phyloP scores from a whole-genome alignment of 1,140 invertebrate species.

The Saxidomus purpurata region DNA sequence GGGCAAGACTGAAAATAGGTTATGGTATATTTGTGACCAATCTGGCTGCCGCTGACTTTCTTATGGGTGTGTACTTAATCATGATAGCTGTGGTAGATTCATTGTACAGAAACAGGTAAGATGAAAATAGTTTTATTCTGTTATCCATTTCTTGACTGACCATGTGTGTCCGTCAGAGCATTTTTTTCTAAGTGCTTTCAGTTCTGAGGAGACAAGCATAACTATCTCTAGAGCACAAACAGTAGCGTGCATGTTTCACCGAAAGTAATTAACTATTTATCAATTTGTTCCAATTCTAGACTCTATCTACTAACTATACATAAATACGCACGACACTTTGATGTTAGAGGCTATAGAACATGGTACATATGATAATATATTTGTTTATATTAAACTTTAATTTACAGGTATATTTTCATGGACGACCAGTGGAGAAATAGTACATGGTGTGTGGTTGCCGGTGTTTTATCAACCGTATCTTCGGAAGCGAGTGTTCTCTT shows the following conservation, averaged over 20 bases:
- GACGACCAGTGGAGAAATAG: constrained; percentile 74
- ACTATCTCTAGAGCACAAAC: too few relatives aligned
- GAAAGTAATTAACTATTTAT: too few relatives aligned
- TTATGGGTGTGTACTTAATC: constrained; percentile 80
- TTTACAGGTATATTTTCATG: constrained; percentile 72
- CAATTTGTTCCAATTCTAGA: not conserved
- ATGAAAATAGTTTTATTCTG: constrained; percentile 65
- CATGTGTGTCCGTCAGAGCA: not conserved
- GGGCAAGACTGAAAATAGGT: constrained; percentile 55
- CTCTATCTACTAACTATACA: not conserved
- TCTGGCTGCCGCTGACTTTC: constrained; percentile 75
- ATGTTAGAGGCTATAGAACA: not conserved
- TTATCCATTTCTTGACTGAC: not conserved
- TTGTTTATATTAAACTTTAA: not conserved
- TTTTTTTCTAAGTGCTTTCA: not conserved
- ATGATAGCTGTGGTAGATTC: constrained; percentile 78
- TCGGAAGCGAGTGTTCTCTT: constrained; percentile 74
- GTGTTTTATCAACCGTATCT: constrained; percentile 77
- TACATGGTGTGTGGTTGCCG: constrained; percentile 75
- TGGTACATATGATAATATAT: not conserved
- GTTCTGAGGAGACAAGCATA: not conserved
- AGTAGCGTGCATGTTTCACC: not conserved
- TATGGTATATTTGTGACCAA: constrained; percentile 78
- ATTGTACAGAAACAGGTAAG: constrained; percentile 68
- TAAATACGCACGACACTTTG: not conserved